Evolutionary conservation across 2,797 vertebrate genomes (phyloP).

Genomic region (Uromys caudimaculatus): DNA sequence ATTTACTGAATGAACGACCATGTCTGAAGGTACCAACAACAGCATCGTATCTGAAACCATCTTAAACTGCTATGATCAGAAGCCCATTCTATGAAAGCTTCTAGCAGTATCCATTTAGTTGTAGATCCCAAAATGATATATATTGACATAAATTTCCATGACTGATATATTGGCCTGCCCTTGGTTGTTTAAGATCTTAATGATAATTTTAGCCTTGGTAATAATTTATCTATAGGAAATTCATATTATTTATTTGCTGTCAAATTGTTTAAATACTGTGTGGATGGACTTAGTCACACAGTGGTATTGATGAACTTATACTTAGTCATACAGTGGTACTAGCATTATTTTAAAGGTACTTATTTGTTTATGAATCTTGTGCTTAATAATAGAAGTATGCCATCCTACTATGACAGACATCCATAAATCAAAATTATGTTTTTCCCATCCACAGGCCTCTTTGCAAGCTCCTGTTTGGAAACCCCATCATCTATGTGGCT

Average conservation of each 20-base stretch:
- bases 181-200: slow-evolving; percentile 48
- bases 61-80: neutral
- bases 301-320: neutral
- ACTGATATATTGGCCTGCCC: neutral
- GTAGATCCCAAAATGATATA: slow-evolving; percentile 13
- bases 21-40: slow-evolving; percentile 48
- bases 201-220: neutral
- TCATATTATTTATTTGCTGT: slow-evolving; percentile 9
- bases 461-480: slow-evolving; percentile 59
- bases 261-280: neutral
- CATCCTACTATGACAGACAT: neutral
- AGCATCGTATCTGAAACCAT: slow-evolving; percentile 53
- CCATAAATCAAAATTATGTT: slow-evolving; percentile 39
- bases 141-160: neutral
- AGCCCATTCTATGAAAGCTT: slow-evolving; percentile 28
- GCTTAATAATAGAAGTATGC: neutral
- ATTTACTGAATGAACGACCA: slow-evolving; percentile 67
- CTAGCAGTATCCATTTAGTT: slow-evolving; percentile 13
- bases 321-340: neutral
- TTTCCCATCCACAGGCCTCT: neutral
- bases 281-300: slow-evolving; percentile 15
- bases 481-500: slow-evolving; percentile 15
- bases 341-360: neutral
- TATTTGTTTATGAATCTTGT: neutral
- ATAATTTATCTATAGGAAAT: neutral